Percentiles rank a stretch among this genome's conserved stretches.
These are phyloP conservation scores for Hydraecia micacea DNA, from an alignment of 2,888 invertebrate species.

Conservation along the genomic window DNA sequence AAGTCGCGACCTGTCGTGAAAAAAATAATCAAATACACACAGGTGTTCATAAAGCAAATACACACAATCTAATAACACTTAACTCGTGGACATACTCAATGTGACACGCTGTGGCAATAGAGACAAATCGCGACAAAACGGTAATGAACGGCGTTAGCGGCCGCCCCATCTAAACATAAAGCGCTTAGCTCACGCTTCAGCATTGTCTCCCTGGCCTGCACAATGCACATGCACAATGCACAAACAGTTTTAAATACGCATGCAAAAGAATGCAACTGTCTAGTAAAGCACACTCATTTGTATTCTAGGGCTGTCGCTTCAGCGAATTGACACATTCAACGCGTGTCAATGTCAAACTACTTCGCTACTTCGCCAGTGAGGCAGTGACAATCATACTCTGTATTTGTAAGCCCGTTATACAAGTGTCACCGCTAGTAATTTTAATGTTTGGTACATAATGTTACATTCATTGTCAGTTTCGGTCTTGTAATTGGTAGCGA, in stretches of 20 bases:
- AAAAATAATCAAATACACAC: slow-evolving; percentile 1
- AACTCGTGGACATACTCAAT: slow-evolving; percentile 33
- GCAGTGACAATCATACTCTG: slow-evolving; percentile 45
- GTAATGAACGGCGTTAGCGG: slow-evolving; percentile 65
- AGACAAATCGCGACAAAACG: slow-evolving; percentile 51
- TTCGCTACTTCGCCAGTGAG: slow-evolving; percentile 52
- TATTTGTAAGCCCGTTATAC: slow-evolving; percentile 26
- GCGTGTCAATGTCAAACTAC: slow-evolving; percentile 65
- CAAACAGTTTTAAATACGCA: slow-evolving; percentile 67
- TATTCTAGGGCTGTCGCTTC: slow-evolving; percentile 59
- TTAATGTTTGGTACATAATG: slow-evolving; percentile 16
- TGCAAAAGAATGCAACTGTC: slow-evolving; percentile 61
- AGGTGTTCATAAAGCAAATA: slow-evolving; percentile 31
- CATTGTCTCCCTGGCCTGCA: slow-evolving; percentile 68
- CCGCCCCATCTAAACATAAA: slow-evolving; percentile 74
- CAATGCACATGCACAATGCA: slow-evolving; percentile 52
- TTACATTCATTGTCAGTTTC: slow-evolving; percentile 9
- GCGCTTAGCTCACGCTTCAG: slow-evolving; percentile 72
- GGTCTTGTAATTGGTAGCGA: neutral
- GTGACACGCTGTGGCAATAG: slow-evolving; percentile 53
- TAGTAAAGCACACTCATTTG: slow-evolving; percentile 64
- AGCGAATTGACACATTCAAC: slow-evolving; percentile 48
- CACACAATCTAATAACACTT: slow-evolving; percentile 41
- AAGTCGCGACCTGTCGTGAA: neutral
- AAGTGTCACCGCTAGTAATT: slow-evolving; percentile 26